These are phyloP conservation scores for Dendropsophus ebraccatus DNA, from an alignment of 2,113 vertebrate genomes.

Conservation along the genomic window DNA sequence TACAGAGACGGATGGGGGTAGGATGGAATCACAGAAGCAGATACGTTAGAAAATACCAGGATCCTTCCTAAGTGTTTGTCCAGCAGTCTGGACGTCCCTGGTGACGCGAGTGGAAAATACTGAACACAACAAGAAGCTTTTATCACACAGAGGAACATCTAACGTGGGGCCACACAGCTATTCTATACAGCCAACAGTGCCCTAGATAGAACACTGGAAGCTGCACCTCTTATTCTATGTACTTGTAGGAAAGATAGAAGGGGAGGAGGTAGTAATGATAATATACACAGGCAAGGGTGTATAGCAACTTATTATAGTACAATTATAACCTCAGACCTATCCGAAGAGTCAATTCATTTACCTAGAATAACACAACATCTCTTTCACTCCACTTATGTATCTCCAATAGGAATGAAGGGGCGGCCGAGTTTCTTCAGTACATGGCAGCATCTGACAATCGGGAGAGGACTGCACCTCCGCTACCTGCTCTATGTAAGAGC, in stretches of 20 bases:
- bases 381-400: too few relatives aligned
- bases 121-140: background rate
- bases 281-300: background rate
- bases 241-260: background rate
- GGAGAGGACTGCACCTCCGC: too few relatives aligned
- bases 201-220: background rate
- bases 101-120: conserved; percentile 44
- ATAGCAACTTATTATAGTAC: background rate
- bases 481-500: too few relatives aligned
- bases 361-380: too few relatives aligned
- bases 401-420: too few relatives aligned
- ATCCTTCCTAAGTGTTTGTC: conserved; percentile 14
- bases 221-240: background rate
- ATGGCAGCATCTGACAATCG: too few relatives aligned
- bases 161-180: background rate
- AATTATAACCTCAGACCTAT: background rate
- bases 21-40: background rate
- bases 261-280: background rate
- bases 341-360: too few relatives aligned
- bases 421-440: too few relatives aligned
- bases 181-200: background rate
- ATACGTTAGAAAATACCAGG: background rate
- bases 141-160: background rate
- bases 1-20: background rate
- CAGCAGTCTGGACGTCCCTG: conserved; percentile 9